Evolutionary conservation across 2,888 invertebrate species (phyloP), one percentile per base, ranked within the genome.

Genomic region (Leucozona laternaria): DNA sequence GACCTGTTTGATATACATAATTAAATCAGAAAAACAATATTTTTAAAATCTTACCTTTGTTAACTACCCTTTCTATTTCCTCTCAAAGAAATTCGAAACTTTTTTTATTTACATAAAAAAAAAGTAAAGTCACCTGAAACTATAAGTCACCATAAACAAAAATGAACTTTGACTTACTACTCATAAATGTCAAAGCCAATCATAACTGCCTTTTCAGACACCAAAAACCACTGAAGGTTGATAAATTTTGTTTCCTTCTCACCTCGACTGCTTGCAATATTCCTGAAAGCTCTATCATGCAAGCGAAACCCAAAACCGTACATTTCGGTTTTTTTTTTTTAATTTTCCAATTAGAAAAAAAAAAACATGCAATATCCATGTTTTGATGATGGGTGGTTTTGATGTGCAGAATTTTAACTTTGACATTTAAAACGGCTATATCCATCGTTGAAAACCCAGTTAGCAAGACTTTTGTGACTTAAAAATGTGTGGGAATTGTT

Each of bases 401-500:
- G 25, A 13, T 53, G 25, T 15, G 22, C 17, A 34, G 34, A 34
- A 57, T 17, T 57, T 57, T 31, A 57, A 57, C 57, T 57, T 57
- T 34, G 57, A 57, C 57, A 57, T 57, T 57, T 17, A 31, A 57
- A 57, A 34, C 10, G 2, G 13, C 53, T 15, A 31, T 1, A 0
- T 13, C 25, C 25, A 43, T n/a, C 43, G 7, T 43, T 17, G 43
- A n/a, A n/a, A 43, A 43, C 43, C 43, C 6, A 17, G 45, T 45
- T 45, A 45, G 45, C 45, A 45, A 45, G 45, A 45, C 45, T 45
- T 45, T 45, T 45, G 7, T 45, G 45, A 45, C 45, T 45, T 45
- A 17, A 45, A 45, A 10, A 43, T 43, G 43, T 43, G 43, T 43
- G 43, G 43, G 43, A n/a, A 43, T 43, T 43, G 43, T n/a, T 43